Evolutionary conservation across 2,888 invertebrate species (phyloP).

Genomic region (Protodeltote pygarga): DNA sequence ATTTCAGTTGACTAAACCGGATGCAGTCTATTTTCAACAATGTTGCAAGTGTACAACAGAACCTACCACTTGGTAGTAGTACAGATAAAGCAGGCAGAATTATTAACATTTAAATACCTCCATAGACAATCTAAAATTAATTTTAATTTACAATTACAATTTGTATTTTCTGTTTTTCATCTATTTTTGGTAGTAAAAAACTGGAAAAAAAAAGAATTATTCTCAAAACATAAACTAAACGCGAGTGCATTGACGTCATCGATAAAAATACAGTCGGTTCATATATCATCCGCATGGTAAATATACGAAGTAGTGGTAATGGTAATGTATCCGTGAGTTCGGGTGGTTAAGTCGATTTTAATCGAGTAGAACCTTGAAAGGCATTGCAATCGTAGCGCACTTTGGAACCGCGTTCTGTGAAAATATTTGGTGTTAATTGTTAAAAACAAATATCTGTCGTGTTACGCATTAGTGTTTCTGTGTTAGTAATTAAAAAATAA

Average conservation of each 20-base stretch:
- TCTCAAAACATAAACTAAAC: constrained; percentile 62
- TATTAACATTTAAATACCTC: too few relatives aligned
- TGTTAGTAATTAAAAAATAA: constrained; percentile 42
- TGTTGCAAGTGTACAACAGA: constrained; percentile 11
- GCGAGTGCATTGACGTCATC: constrained; percentile 71
- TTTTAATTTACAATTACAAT: too few relatives aligned
- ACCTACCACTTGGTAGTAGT: constrained; percentile 10
- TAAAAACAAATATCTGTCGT: constrained; percentile 35
- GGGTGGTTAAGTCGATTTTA: constrained; percentile 54
- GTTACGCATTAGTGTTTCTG: constrained; percentile 44
- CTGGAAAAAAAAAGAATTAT: too few relatives aligned
- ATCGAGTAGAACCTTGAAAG: constrained; percentile 56
- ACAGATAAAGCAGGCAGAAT: too few relatives aligned
- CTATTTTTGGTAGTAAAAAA: not conserved
- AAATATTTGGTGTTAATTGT: constrained; percentile 49
- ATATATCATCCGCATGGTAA: constrained; percentile 57
- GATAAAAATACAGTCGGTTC: constrained; percentile 73
- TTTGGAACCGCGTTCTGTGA: constrained; percentile 56
- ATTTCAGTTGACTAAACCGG: constrained; percentile 4
- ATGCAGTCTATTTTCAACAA: not conserved
- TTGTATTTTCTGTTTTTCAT: not conserved
- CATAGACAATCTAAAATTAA: too few relatives aligned
- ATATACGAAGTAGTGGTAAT: too few relatives aligned
- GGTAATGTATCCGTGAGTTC: constrained; percentile 42
- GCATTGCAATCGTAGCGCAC: constrained; percentile 63